Evolutionary conservation across 2,113 vertebrate genomes (phyloP), one percentile per base, ranked within the genome.

Genomic region (Sinocyclocheilus anshuiensis): DNA sequence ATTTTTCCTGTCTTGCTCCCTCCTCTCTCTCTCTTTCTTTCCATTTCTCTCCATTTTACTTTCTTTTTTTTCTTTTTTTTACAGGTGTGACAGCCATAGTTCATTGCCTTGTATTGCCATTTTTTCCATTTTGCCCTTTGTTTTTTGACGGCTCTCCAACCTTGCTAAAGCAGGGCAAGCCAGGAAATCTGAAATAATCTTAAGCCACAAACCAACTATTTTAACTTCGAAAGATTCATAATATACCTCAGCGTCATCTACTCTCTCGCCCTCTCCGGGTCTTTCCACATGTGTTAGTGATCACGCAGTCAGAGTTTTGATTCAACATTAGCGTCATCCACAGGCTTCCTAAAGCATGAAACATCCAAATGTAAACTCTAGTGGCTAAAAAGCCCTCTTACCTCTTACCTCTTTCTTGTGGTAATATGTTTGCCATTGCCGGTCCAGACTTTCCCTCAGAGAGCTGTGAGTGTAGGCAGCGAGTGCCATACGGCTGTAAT

Each of bases 401-500:
- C 86, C 85, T 88, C 87, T 89, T 90, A 86, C 86, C 85, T 88
- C 87, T 89, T 90, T 91, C 92, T 80, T 82, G 83, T 90, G 90
- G 89, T 74, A 82, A 88, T 89, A 89, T 91, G 90, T 93, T 92
- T 94, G 92, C 88, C 87, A 88, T 91, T 90, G 90, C 91, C 92
- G 89, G 92, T 91, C 85, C 90, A 90, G 90, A 84, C 90, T 92
- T 88, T 88, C 88, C 94, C 90, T 91, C 89, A 78, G 92, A 91
- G 92, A 92, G 93, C 93, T 92, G 93, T 89, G 91, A 93, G 92
- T 92, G 92, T 91, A 90, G 91, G 89, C 45, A 80, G 79, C 9
- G 26, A 86, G 83, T 82, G 86, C 90, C 93, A 92, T 90, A 87
- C 91, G 91, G 92, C 93, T 91, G 92, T 95, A 95, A 96, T 95